phyloP scores from a whole-genome alignment of 2,888 invertebrate genomes.

The Sicus ferrugineus region DNA sequence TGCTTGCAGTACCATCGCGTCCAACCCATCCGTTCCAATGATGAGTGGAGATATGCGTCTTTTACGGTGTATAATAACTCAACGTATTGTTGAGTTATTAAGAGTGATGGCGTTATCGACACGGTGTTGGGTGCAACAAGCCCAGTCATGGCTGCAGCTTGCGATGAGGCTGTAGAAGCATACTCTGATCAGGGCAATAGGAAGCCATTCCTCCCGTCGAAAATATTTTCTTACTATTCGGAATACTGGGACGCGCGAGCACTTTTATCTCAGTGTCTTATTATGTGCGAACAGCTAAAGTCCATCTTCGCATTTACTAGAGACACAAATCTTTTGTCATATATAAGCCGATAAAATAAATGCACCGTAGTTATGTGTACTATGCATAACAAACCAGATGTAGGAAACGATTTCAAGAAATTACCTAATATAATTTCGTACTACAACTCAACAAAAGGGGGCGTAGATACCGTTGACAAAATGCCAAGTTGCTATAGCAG shows the following conservation, averaged over 20 bases:
- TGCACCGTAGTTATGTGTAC: neutral
- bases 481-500: neutral
- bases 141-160: slow-evolving; percentile 58
- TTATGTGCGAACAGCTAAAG: no score
- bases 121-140: slow-evolving; percentile 58
- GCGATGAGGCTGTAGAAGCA: slow-evolving; percentile 54
- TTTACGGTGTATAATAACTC: no score
- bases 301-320: neutral
- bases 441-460: neutral
- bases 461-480: neutral
- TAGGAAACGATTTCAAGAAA: neutral
- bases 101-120: slow-evolving; percentile 56
- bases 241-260: slow-evolving; percentile 41
- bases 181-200: slow-evolving; percentile 54
- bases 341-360: neutral
- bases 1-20: no score
- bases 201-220: slow-evolving; percentile 57
- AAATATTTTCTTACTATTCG: slow-evolving; percentile 53
- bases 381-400: neutral
- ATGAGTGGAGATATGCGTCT: no score
- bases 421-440: neutral
- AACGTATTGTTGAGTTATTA: slow-evolving; percentile 37
- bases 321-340: neutral
- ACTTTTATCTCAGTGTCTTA: slow-evolving; percentile 56
- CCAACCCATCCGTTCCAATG: slow-evolving; percentile 30